Base-by-base conservation (phyloP, 2,888 invertebrate species). In the Tenthredo mesomela region DNA sequence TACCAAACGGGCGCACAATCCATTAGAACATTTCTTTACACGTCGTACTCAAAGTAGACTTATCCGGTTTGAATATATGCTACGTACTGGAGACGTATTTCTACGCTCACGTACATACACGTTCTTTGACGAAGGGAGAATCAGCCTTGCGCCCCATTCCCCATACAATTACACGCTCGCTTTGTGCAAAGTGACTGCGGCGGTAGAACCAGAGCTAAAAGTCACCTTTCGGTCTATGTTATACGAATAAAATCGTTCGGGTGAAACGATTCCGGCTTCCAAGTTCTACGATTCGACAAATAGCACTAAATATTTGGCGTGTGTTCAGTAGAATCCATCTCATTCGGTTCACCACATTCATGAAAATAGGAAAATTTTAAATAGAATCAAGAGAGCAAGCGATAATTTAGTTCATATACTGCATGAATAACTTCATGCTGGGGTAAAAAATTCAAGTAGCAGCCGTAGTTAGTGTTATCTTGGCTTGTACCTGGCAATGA, bases 21-120 rank as follows among this genome's bases (percentile, higher is more conserved):
- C 82, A 82, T 82, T 82, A 82, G 67, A 82, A 82, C 43, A 82
- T 82, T 73, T 82, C 70, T 70, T 82, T 47, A 82, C 82, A 61
- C 82, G 47, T 47, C 67, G 18, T 29, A 25, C 82, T 82, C 67
- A 67, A 43, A 67, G 82, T 67, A 82, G 82, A 67, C 82, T 82
- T 70, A 82, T 82, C 67, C 50, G 82, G 80, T 70, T 70, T 70
- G 65, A 82, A 70, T 67, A 82, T 67, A 47, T 70, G 67, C 33
- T n/a, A 67, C 47, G 33, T 40, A 50, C 33, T 12, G 58, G 61
- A 80, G 80, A 80, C 80, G 78, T 77, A 82, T 50, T 65, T 47
- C 29, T n/a, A 67, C 80, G 37, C 78, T 61, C 21, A 25, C 65
- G 21, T 47, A 12, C 21, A 77, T 25, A 33, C 29, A 58, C 21